A percentile compares a stretch with the other conserved stretches of the same genome.
Evolutionary conservation across 2,888 invertebrate species (phyloP).

Genomic region (Bombylius major): DNA sequence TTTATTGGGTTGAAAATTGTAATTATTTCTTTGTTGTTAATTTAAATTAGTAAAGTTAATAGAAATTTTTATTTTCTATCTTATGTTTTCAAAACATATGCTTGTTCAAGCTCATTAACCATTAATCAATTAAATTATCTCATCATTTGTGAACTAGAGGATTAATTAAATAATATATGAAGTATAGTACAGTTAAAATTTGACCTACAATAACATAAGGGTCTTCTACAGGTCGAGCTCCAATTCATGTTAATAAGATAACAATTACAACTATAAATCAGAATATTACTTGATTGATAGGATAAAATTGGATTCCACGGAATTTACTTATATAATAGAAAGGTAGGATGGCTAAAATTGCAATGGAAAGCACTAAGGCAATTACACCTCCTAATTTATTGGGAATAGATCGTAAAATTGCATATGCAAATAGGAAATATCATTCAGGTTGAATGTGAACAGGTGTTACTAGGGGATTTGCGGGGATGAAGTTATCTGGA

Average conservation of each 20-base stretch:
- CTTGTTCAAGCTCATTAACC: slow-evolving; percentile 54
- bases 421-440: slow-evolving; percentile 73
- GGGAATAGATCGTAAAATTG: slow-evolving; percentile 66
- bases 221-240: slow-evolving; percentile 52
- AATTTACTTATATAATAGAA: slow-evolving; percentile 44
- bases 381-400: slow-evolving; percentile 65
- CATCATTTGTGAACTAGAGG: slow-evolving; percentile 41
- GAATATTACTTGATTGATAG: slow-evolving; percentile 46
- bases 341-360: slow-evolving; percentile 51
- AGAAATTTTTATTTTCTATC: slow-evolving; percentile 44
- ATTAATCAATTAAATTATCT: slow-evolving; percentile 40
- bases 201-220: slow-evolving; percentile 51
- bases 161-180: slow-evolving; percentile 44
- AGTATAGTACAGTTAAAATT: slow-evolving; percentile 47
- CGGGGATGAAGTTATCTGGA: slow-evolving; percentile 59
- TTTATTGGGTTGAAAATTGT: slow-evolving; percentile 43
- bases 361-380: slow-evolving; percentile 42
- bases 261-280: slow-evolving; percentile 44
- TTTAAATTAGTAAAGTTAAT: slow-evolving; percentile 44
- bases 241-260: slow-evolving; percentile 58
- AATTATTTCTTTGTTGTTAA: slow-evolving; percentile 30
- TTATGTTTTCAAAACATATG: slow-evolving; percentile 59
- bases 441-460: slow-evolving; percentile 73
- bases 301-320: slow-evolving; percentile 47
- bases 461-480: slow-evolving; percentile 43